These are phyloP conservation scores for Nematostella vectensis DNA, from an alignment of 92 coral and sea anemone species.

Conservation along the genomic window DNA sequence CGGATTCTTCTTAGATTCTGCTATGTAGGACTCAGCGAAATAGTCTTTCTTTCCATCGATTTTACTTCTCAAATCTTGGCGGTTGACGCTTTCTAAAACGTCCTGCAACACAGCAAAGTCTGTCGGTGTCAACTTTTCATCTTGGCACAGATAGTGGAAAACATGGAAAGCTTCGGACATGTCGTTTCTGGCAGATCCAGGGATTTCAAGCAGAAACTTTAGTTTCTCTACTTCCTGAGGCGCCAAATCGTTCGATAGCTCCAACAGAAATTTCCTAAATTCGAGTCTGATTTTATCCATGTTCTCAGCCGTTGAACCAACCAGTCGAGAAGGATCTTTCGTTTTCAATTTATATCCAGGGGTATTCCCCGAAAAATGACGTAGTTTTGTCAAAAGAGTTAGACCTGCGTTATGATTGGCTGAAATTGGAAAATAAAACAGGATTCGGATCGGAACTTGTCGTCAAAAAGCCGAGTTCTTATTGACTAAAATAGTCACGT, in stretches of 20 bases:
- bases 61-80: constrained; percentile 27
- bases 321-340: too few relatives aligned
- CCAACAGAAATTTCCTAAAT: constrained; percentile 16
- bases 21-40: constrained; percentile 12
- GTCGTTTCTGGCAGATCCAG: constrained; percentile 13
- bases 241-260: constrained; percentile 13
- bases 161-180: background rate
- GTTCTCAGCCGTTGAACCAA: background rate
- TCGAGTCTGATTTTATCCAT: background rate
- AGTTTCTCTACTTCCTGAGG: constrained; percentile 9
- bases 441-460: too few relatives aligned
- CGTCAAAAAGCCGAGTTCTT: too few relatives aligned
- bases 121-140: background rate
- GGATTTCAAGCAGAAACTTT: constrained; percentile 18
- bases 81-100: constrained; percentile 15
- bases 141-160: constrained; percentile 4
- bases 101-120: constrained; percentile 7
- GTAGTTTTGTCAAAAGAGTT: too few relatives aligned
- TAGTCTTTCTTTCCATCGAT: constrained; percentile 7
- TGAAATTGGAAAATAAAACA: too few relatives aligned
- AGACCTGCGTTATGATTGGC: too few relatives aligned
- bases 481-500: too few relatives aligned
- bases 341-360: background rate
- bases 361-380: too few relatives aligned
- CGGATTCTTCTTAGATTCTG: too few relatives aligned